Evolutionary conservation across 2,888 invertebrate genomes (phyloP), one percentile per base, ranked within the genome.

Genomic region (Piscicola geometra): DNA sequence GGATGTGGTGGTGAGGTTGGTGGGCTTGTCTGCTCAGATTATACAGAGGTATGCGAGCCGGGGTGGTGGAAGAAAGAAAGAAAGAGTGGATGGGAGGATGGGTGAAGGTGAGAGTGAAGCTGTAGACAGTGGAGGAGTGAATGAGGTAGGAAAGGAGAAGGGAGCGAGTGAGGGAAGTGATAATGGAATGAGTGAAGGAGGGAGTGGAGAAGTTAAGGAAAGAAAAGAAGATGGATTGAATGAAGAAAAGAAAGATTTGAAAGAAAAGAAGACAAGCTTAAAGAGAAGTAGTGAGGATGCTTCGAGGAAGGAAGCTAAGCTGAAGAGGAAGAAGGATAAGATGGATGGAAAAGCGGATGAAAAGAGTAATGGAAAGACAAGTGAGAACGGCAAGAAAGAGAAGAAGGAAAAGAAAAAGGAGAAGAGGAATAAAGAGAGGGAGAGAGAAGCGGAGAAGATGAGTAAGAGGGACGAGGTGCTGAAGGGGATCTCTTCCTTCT

Each of bases 61-160:
- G 69, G 32, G 35, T 5, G 12, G 28, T n/a, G n/a, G 69, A 69
- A 28, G 69, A 30, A 35, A 28, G 69, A 35, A 35, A 28, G 69
- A 12, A 35, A 69, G 69, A 35, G 35, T 15, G 69, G 28, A 35
- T 5, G 69, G 28, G 35, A 69, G 9, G 35, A n/a, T 15, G 30
- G 35, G 15, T 41, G 41, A 15, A 35, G 28, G 69, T 12, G n/a
- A 69, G 69, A 33, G n/a, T 5, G 69, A 35, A n/a, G n/a, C n/a
- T n/a, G 28, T n/a, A n/a, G 35, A 69, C 5, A 12, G n/a, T 28
- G 69, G 35, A 35, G n/a, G 69, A 35, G 28, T 15, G 69, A 32
- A 35, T 3, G 33, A 25, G 35, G n/a, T 30, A 30, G 35, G 28
- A n/a, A 35, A 15, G n/a, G 5, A n/a, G 33, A 35, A 69, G 35